phyloP scores from a whole-genome alignment of 2,888 invertebrate genomes.

The Eretmocerus hayati region DNA sequence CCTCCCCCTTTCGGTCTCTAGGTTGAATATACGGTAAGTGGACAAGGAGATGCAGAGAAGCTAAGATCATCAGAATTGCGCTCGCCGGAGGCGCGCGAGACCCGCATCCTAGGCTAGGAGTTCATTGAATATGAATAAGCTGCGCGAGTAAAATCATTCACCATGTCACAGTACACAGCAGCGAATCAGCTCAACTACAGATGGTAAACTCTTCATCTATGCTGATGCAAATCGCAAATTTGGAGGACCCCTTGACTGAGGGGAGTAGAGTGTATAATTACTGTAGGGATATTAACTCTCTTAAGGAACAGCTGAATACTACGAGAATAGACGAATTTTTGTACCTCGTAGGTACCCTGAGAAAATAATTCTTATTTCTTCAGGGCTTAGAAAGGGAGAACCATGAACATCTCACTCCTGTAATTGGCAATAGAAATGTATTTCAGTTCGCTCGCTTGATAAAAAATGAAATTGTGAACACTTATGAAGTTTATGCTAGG shows the following conservation, averaged over 20 bases:
- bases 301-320: background rate
- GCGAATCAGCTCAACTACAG: background rate
- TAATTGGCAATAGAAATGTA: background rate
- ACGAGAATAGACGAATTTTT: background rate
- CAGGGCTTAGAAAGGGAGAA: background rate
- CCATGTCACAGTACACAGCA: constrained; percentile 3
- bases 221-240: background rate
- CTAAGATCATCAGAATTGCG: too few species aligned
- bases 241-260: background rate
- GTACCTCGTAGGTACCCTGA: background rate
- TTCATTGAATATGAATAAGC: too few species aligned
- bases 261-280: background rate
- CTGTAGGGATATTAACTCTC: background rate
- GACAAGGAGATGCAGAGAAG: too few species aligned
- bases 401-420: background rate
- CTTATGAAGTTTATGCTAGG: background rate
- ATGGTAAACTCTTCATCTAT: background rate
- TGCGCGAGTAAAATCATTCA: too few species aligned
- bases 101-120: too few species aligned
- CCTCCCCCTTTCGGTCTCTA: too few species aligned
- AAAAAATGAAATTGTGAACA: background rate
- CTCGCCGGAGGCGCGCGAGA: too few species aligned
- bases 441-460: background rate
- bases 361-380: background rate
- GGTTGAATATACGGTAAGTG: too few species aligned